Evolutionary conservation across 30 jellyfish, hydroid and myxozoan species (phyloP).

Genomic region (Catostylus mosaicus): DNA sequence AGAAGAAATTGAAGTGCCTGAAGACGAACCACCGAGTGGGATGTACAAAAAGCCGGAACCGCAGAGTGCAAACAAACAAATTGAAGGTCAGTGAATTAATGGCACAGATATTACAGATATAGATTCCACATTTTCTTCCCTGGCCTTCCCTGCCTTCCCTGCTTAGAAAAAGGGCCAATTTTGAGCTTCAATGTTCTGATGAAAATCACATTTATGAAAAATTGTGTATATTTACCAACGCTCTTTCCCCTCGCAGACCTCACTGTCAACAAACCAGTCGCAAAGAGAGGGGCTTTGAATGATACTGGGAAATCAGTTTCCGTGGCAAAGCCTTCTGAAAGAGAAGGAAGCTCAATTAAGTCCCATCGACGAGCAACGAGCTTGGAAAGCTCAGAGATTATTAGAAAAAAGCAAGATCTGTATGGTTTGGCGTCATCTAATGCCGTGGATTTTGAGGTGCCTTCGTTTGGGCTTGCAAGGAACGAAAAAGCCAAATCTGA

Average conservation of each 20-base stretch:
- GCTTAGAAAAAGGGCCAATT: too few species aligned
- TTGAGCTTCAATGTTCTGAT: too few species aligned
- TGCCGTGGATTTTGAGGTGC: constrained; percentile 27
- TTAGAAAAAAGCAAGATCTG: constrained; percentile 27
- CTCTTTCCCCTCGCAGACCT: too few species aligned
- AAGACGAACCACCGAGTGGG: constrained; percentile 60
- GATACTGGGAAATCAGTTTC: neutral
- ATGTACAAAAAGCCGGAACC: neutral
- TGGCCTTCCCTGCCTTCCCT: too few species aligned
- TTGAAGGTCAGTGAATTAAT: neutral
- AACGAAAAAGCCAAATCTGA: neutral
- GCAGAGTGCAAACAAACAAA: neutral
- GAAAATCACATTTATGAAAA: too few species aligned
- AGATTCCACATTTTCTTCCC: too few species aligned
- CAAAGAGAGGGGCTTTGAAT: neutral
- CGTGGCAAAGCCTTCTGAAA: neutral
- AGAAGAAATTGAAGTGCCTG: constrained; percentile 65
- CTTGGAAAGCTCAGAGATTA: constrained; percentile 52
- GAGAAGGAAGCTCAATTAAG: neutral
- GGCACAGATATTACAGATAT: too few species aligned
- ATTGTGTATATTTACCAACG: too few species aligned
- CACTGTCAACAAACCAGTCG: too few species aligned
- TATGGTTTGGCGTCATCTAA: neutral
- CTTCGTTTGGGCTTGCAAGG: neutral
- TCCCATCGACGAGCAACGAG: constrained; percentile 66